Evolutionary conservation across 2,888 invertebrate species (phyloP), one percentile per base, ranked within the genome.

Genomic region (Drosophila siamana): DNA sequence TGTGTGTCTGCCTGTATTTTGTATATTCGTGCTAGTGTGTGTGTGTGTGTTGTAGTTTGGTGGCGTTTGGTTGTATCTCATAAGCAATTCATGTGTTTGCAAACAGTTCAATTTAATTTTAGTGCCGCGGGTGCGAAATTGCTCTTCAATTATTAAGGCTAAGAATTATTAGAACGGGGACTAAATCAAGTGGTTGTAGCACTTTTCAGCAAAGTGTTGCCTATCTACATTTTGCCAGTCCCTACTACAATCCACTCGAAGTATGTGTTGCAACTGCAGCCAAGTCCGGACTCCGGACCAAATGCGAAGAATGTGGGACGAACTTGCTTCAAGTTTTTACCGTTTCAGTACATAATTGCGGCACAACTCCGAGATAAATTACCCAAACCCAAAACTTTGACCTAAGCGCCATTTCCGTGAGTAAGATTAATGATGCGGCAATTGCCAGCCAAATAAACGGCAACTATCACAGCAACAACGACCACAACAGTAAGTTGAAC

Each of bases 61-160:
- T 65, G 47, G 46, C 70, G 55, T 54, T 54, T 40, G 63, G 41
- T 64, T 59, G 55, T 56, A 55, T 69, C 77, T 85, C 85, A 85
- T 85, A 85, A 85, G 86, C 89, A 89, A 85, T 85, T 85, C 89
- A 86, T 89, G 85, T 87, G 89, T 85, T 89, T 85, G 82, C 77
- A 89, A 89, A 86, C 85, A 86, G 86, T 86, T 89, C 85, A 86
- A 86, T 86, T 89, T 89, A 86, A 86, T 85, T 86, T 86, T 89
- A 86, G 89, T 86, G 88, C 87, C 74, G 66, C 73, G 64, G 81
- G 89, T 87, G 89, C 82, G 83, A 89, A 87, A 87, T 89, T 89
- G 85, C 88, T 85, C 74, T 60, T 85, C 65, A 89, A 85, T 85
- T 84, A 85, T 85, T 89, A 68, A 85, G 74, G 66, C 68, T 67